Base-by-base conservation (phyloP, 2,113 vertebrate species). In the Gnathonemus longibarbis region DNA sequence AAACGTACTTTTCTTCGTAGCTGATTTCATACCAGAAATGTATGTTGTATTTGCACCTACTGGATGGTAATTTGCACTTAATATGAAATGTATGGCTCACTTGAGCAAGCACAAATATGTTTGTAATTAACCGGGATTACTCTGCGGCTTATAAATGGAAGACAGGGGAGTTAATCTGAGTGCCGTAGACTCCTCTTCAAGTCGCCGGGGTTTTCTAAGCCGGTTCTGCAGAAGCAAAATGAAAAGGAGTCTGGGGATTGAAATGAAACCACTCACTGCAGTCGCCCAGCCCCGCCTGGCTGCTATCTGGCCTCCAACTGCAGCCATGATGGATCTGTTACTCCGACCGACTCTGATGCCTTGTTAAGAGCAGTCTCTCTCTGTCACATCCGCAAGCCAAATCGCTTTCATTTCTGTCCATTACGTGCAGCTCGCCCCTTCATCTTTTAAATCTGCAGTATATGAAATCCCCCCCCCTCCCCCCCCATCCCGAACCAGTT, bases 71-170 rank as follows among this genome's bases (percentile, higher is more conserved):
- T 84, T 46, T 42, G 24, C 49, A 84, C 50, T 84, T 35, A 31
- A 89, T 46, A 2, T 90, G 49, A 31, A 49, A 56, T 27, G 94
- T 93, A 92, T 94, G 94, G 94, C 94, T 95, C 94, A 94, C 95
- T 95, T 95, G 94, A 95, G 95, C 94, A 94, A 91, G 91, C 94
- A 93, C 93, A 94, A 92, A 95, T 92, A 94, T 93, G 91, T 90
- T 90, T 95, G 95, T 95, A 95, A 95, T 95, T 95, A 93, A 95
- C 95, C 94, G 95, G 94, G 94, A 95, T 95, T 95, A 94, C 94
- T 94, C 94, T 92, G 93, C 88, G 87, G 93, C 94, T 95, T 95
- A 95, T 92, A 95, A 92, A 93, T 93, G 94, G 83, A 94, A 93
- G 92, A 94, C 93, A 94, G 94, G 94, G 94, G 90, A 89, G 91